Conservation (phyloP, 2,888 invertebrate species). For the Desoria tigrina region DNA sequence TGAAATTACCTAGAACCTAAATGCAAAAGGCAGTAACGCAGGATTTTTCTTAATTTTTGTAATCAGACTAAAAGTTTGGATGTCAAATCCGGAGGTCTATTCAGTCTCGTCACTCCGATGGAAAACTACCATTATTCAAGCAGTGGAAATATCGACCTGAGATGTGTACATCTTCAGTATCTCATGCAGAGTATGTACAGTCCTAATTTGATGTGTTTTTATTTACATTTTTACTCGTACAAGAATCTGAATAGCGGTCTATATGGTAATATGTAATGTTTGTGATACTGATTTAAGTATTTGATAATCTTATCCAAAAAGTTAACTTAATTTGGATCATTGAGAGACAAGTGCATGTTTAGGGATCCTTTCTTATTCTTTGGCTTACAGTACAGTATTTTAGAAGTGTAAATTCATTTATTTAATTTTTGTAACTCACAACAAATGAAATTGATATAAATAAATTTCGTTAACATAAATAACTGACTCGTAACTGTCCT, state of each 20-base stretch:
- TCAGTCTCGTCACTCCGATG: conserved; percentile 34
- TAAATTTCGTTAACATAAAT: too few relatives aligned
- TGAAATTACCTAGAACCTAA: too few relatives aligned
- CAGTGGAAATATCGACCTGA: conserved; percentile 27
- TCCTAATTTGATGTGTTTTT: conserved; percentile 36
- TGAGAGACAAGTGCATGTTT: not conserved
- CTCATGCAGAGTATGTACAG: conserved; percentile 34
- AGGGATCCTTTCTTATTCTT: not conserved
- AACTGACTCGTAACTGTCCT: too few relatives aligned
- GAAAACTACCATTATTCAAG: conserved; percentile 34
- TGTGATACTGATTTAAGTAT: too few relatives aligned
- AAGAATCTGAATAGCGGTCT: conserved; percentile 11
- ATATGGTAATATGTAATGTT: too few relatives aligned
- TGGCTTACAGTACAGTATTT: not conserved
- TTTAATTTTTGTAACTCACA: too few relatives aligned
- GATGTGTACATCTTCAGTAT: conserved; percentile 28
- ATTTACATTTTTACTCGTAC: conserved; percentile 23
- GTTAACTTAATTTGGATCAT: too few relatives aligned
- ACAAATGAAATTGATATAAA: too few relatives aligned
- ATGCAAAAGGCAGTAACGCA: too few relatives aligned
- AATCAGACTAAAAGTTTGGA: conserved; percentile 35
- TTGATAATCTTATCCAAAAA: too few relatives aligned
- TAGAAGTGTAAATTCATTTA: too few relatives aligned
- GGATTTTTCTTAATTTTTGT: not conserved
- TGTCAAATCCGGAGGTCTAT: conserved; percentile 35